These are phyloP conservation scores for Xestoiulus laeticollis DNA, from an alignment of 2,888 invertebrate genomes.

Conservation along the genomic window DNA sequence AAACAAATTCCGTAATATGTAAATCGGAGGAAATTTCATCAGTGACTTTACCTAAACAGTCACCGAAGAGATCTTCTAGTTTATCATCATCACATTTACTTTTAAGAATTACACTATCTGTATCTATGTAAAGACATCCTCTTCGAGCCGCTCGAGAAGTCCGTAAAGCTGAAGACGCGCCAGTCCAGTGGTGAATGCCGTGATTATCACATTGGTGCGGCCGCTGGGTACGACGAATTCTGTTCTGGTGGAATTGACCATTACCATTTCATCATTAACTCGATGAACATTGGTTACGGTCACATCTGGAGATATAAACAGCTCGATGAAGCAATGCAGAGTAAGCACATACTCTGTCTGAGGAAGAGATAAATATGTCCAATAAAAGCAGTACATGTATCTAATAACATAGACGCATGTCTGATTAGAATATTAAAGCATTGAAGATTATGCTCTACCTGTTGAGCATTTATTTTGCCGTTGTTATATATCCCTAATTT, in stretches of 20 bases:
- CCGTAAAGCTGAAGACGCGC: slow-evolving; percentile 61
- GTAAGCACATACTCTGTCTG: not conserved
- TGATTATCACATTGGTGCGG: slow-evolving; percentile 61
- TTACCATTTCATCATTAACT: slow-evolving; percentile 5
- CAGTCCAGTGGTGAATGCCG: slow-evolving; percentile 62
- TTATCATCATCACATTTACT: slow-evolving; percentile 56
- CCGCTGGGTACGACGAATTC: not conserved
- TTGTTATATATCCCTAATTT: not conserved
- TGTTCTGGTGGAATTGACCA: not conserved
- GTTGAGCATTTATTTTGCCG: slow-evolving; percentile 25
- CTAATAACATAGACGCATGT: too few relatives aligned
- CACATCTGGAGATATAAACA: not conserved
- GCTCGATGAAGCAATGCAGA: not conserved
- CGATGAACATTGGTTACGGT: not conserved
- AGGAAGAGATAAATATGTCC: slow-evolving; percentile 7
- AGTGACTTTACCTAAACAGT: slow-evolving; percentile 62
- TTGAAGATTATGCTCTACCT: not conserved
- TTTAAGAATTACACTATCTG: slow-evolving; percentile 61
- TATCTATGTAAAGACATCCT: slow-evolving; percentile 61
- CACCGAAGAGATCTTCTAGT: slow-evolving; percentile 57
- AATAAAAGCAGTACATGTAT: too few relatives aligned
- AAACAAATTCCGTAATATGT: slow-evolving; percentile 61
- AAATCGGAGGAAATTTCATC: slow-evolving; percentile 60
- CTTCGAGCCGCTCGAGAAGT: not conserved
- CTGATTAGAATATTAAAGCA: too few relatives aligned